Percentiles rank a stretch among this genome's conserved stretches.
These are phyloP conservation scores for Catagonus wagneri DNA, from an alignment of 2,113 vertebrate species.

Conservation along the genomic window DNA sequence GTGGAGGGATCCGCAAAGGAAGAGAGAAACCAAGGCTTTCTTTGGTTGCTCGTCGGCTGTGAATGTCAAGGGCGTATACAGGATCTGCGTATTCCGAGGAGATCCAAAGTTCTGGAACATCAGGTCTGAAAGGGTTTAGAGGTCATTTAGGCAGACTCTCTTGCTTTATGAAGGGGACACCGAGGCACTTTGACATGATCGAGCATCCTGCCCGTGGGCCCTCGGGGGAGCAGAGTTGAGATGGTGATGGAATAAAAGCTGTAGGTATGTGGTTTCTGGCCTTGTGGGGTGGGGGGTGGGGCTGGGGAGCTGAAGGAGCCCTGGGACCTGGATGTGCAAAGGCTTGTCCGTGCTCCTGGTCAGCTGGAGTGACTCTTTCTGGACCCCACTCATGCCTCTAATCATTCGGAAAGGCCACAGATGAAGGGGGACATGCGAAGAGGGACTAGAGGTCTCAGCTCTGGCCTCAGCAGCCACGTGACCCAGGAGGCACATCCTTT, in stretches of 20 bases:
- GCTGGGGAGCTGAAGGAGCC: not conserved
- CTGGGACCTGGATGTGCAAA: not conserved
- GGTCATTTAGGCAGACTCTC: not conserved
- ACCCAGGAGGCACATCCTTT: not conserved
- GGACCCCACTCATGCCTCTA: not conserved
- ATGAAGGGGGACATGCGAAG: not conserved
- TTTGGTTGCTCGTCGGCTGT: not conserved
- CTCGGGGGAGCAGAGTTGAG: not conserved
- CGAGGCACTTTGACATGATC: not conserved
- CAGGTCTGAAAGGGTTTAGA: not conserved
- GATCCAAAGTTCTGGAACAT: not conserved
- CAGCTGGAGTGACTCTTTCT: not conserved
- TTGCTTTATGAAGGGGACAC: not conserved
- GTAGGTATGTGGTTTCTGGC: not conserved
- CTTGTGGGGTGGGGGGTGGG: not conserved
- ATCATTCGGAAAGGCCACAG: not conserved
- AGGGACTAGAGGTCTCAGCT: not conserved
- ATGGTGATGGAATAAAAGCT: not conserved
- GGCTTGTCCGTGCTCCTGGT: not conserved
- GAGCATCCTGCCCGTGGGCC: not conserved
- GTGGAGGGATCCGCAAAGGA: not conserved
- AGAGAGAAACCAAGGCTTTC: not conserved
- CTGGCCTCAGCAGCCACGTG: not conserved
- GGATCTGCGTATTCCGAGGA: not conserved
- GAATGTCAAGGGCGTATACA: fast-evolving